Evolutionary conservation across 1,140 invertebrate genomes (phyloP).

Genomic region (Thaumetopoea pityocampa): DNA sequence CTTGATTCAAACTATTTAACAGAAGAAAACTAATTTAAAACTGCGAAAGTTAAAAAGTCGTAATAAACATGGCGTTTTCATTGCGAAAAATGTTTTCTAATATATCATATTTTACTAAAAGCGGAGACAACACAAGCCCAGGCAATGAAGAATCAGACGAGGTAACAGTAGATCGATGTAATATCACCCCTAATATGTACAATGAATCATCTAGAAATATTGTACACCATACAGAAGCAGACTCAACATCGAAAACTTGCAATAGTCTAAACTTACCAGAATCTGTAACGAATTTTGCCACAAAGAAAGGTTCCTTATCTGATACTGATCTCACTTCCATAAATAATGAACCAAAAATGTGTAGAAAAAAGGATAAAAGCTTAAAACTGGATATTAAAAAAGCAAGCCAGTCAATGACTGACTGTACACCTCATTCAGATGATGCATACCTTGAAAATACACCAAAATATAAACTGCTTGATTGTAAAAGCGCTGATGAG

Average conservation of each 20-base stretch:
- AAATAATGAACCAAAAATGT: constrained; percentile 23
- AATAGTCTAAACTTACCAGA: constrained; percentile 44
- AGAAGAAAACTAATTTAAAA: constrained; percentile 1
- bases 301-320: constrained; percentile 52
- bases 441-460: constrained; percentile 53
- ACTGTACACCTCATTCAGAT: constrained; percentile 21
- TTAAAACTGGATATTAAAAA: constrained; percentile 58
- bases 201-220: constrained; percentile 14
- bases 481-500: constrained; percentile 45
- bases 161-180: too few species aligned
- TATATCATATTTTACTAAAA: constrained; percentile 59
- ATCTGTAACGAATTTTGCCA: constrained; percentile 37
- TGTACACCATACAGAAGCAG: constrained; percentile 34
- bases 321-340: constrained; percentile 49
- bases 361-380: constrained; percentile 39
- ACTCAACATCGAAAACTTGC: constrained; percentile 40
- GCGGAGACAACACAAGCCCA: constrained; percentile 24
- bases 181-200: too few species aligned
- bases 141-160: too few species aligned
- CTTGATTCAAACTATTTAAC: too few species aligned
- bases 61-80: constrained; percentile 60
- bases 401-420: constrained; percentile 43
- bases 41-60: not conserved
- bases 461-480: constrained; percentile 51
- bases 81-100: constrained; percentile 60